Conservation (phyloP, 2,113 vertebrate species). For the Meles meles region DNA sequence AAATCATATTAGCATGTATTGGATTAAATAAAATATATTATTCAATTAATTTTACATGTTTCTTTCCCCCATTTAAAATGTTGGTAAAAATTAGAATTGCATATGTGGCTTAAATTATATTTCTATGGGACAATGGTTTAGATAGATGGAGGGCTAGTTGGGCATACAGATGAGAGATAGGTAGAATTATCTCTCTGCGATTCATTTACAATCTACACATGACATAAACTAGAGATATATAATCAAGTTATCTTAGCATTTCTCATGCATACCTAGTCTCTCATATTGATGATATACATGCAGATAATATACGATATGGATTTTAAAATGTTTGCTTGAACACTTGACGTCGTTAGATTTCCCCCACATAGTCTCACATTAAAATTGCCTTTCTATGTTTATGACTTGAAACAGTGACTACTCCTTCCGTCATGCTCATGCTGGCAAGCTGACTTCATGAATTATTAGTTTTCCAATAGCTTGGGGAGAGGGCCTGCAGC, state of each 20-base stretch:
- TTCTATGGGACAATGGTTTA: not conserved
- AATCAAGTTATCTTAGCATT: not conserved
- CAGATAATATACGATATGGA: not conserved
- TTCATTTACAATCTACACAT: not conserved
- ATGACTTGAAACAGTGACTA: not conserved
- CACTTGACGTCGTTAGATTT: not conserved
- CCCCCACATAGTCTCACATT: not conserved
- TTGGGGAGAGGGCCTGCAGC: too few species aligned
- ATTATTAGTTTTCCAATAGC: not conserved
- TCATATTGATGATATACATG: not conserved
- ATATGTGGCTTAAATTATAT: not conserved
- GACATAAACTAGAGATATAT: not conserved
- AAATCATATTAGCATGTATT: not conserved
- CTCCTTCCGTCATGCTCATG: not conserved
- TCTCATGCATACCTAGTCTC: not conserved
- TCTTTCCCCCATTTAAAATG: not conserved
- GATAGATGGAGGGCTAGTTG: not conserved
- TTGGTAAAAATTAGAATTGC: not conserved
- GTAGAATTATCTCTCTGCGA: not conserved
- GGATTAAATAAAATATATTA: not conserved
- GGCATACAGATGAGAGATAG: not conserved
- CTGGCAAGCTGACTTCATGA: not conserved
- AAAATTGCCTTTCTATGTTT: constrained; percentile 7
- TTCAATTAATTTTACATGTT: not conserved
- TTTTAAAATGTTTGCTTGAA: not conserved